Evolutionary conservation across 2,113 vertebrate species (phyloP).

Genomic region (Laticauda laticaudata): DNA sequence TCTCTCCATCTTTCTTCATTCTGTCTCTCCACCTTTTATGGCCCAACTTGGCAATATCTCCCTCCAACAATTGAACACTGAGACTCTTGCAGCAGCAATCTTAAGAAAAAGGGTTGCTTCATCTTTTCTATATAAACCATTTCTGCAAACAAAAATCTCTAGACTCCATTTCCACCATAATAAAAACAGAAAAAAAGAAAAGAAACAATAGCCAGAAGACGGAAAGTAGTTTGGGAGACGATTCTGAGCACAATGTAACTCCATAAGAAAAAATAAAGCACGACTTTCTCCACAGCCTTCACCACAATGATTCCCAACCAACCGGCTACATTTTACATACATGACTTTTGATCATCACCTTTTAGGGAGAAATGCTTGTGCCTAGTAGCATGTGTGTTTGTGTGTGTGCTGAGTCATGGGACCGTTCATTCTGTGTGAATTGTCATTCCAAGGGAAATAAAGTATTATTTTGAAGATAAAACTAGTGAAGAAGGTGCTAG

Average conservation of each 20-base stretch:
- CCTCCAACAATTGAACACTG: neutral
- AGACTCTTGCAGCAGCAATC: neutral
- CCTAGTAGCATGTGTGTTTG: neutral
- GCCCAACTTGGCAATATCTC: neutral
- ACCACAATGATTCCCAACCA: neutral
- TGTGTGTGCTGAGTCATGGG: neutral
- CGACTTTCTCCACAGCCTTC: neutral
- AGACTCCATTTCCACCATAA: neutral
- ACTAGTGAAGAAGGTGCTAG: neutral
- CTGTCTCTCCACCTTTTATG: neutral
- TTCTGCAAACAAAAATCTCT: neutral
- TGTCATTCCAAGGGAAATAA: neutral
- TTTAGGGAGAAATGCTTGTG: neutral
- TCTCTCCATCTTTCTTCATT: neutral
- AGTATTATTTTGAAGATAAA: neutral
- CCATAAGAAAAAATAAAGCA: neutral
- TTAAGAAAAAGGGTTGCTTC: neutral
- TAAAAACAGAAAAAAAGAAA: no score
- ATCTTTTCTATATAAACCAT: neutral
- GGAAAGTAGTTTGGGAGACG: neutral
- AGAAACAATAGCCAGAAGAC: neutral
- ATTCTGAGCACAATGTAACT: neutral
- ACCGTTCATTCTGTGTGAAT: neutral
- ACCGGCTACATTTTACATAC: neutral
- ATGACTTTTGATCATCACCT: neutral